Base-by-base conservation (phyloP, 2,113 vertebrate genomes). In the Cyprinodon variegatus region DNA sequence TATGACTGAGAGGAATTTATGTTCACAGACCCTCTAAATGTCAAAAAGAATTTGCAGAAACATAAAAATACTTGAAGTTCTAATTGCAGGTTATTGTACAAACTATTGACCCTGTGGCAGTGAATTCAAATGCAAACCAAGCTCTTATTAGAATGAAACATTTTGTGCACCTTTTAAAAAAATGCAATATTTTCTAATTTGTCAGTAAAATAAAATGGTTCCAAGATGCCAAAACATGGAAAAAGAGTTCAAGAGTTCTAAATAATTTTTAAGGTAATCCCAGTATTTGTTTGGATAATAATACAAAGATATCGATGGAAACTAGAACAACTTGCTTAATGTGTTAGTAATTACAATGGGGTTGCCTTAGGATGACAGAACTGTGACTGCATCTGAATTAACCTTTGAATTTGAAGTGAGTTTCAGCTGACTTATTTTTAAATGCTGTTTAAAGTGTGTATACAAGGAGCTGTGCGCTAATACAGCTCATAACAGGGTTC, bases 401-500 rank as follows among this genome's bases (percentile, higher is more conserved):
- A n/a, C 3, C n/a, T 40, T 64, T 41, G 7, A 64, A 73, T 60
- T 13, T 15, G 8, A 41, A 36, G 4, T 4, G n/a, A 40, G 4
- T 20, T 64, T 43, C 22, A 2, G 4, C 12, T 37, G 6, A 17
- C 38, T 62, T 15, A 15, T 7, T 4, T 37, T 61, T 37, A 37
- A 39, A 39, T 57, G 15, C 29, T 37, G 14, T 48, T 50, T 7
- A n/a, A 57, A 68, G n/a, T 59, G n/a, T 65, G 43, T 50, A 45
- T 29, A 68, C 11, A 61, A 65, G 83, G 46, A 39, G 38, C 62
- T 68, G 45, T 43, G 41, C 74, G 48, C 72, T 11, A 20, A 40
- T 65, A 70, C 77, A 68, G 53, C 64, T 77, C 38, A 59, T 59
- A 59, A 59, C 39, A 13, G 61, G 59, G 70, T 79, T 48, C 64